phyloP scores from a whole-genome alignment of 2,113 vertebrate species.

The Tiliqua scincoides region DNA sequence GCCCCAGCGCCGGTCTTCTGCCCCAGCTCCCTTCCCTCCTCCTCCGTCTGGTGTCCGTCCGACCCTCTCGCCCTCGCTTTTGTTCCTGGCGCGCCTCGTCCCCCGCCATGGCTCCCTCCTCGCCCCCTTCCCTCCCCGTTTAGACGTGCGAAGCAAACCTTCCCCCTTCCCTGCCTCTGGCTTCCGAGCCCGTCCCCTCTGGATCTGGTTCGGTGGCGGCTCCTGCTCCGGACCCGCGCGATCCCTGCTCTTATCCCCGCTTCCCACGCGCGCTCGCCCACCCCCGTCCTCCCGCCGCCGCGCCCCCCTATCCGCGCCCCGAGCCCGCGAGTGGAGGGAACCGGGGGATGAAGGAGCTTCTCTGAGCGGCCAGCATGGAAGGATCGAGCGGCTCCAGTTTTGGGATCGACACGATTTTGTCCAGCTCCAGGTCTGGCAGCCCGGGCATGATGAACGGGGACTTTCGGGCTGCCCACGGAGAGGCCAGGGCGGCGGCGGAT shows the following conservation, averaged over 20 bases:
- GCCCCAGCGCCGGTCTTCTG: background rate
- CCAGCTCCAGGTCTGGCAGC: constrained; percentile 85
- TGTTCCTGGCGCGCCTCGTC: background rate
- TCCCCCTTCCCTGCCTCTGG: no score
- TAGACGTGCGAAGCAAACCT: background rate
- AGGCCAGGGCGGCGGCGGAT: constrained; percentile 89
- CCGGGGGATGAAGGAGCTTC: constrained; percentile 85
- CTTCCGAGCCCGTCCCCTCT: background rate
- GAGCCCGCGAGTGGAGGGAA: constrained; percentile 59
- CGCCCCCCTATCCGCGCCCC: rapidly evolving
- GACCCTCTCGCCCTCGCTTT: background rate
- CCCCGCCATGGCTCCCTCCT: background rate
- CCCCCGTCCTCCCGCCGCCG: background rate
- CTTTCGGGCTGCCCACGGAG: constrained; percentile 83
- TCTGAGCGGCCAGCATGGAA: constrained; percentile 88
- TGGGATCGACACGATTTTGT: constrained; percentile 98
- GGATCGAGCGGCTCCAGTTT: constrained; percentile 94
- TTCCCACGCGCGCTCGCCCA: background rate
- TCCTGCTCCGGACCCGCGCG: no score
- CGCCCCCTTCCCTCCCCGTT: background rate
- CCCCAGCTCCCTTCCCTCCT: background rate
- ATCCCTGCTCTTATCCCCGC: no score
- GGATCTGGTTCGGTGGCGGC: background rate
- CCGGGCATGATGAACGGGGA: constrained; percentile 92
- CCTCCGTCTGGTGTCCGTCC: no score